Evolutionary conservation across 1,140 invertebrate genomes (phyloP), one percentile per base, ranked within the genome.

Genomic region (Campodea augens): DNA sequence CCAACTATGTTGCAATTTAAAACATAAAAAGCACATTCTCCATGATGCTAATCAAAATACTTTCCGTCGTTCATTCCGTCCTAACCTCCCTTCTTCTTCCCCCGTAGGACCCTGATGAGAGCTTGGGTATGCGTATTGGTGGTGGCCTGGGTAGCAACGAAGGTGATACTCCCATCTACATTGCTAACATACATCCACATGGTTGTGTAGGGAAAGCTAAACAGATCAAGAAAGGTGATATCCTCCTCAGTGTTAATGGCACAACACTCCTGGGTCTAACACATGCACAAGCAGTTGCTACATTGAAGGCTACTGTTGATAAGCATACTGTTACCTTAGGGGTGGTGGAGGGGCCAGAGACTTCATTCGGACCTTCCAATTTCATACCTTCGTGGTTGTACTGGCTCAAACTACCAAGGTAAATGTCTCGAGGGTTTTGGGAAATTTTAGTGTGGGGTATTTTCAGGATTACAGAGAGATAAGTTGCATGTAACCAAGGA

Each of bases 301-400:
- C 60, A 18, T 58, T 70, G 27, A 67, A 69, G 51, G 53, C 59
- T 18, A 60, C 62, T 25, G 55, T 63, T 20, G 59, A 60, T 41
- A 52, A 53, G 37, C 43, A 52, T 3, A 51, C 56, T 7, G 55
- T 69, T 3, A 59, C 58, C 5, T 55, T 70, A 38, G 62, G 62
- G 41, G 52, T 67, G 37, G 52, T 68, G 12, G 64, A 65, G 38
- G 65, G 65, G 12, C 59, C 66, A 19, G 68, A 70, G 51, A 67
- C 63, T 12, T 57, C 51, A 38, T 51, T 55, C 29, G 62, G 62
- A 13, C 54, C 55, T 25, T 53, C 51, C 19, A 66, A 67, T 51
- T 71, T 71, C 51, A 60, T 60, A 5, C 68, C 68, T 12, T 63
- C 62, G 23, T 71, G 68, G 68, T 53, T 68, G 39, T 71, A 64